Percentiles rank a stretch among this genome's conserved stretches.
phyloP scores from a whole-genome alignment of 1,140 invertebrate species.

The Dreissena polymorpha region DNA sequence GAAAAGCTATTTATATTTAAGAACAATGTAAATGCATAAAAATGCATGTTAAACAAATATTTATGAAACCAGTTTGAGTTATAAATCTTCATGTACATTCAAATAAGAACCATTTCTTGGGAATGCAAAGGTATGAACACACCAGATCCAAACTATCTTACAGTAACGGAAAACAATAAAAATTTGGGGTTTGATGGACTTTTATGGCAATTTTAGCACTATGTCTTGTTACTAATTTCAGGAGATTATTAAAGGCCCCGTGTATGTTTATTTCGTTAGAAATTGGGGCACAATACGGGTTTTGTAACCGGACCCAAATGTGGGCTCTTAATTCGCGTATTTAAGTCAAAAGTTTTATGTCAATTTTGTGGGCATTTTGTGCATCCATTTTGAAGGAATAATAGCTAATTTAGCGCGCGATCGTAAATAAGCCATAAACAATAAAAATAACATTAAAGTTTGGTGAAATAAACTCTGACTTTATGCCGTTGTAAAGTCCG shows the following conservation, averaged over 20 bases:
- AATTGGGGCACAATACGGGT: conserved; percentile 31
- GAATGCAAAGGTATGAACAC: no score
- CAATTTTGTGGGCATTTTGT: conserved; percentile 43
- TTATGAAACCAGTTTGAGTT: no score
- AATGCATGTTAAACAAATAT: no score
- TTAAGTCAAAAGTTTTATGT: conserved; percentile 46
- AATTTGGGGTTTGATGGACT: background rate
- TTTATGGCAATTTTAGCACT: conserved; percentile 38
- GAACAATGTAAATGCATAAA: no score
- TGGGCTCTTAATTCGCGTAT: background rate
- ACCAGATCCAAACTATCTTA: no score
- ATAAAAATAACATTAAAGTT: conserved; percentile 52
- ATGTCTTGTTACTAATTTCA: conserved; percentile 33
- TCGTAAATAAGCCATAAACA: conserved; percentile 55
- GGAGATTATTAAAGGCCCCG: conserved; percentile 39
- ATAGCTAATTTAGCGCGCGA: conserved; percentile 50
- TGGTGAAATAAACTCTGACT: conserved; percentile 20
- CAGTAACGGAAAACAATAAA: no score
- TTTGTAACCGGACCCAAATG: conserved; percentile 8
- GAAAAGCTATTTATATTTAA: no score
- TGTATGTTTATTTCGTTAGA: background rate
- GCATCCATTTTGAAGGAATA: conserved; percentile 52
- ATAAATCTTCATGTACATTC: no score
- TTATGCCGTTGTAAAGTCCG: no score
- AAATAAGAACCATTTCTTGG: no score